These are phyloP conservation scores for Cichladusa arquata DNA, from an alignment of 2,113 vertebrate genomes.

Conservation along the genomic window DNA sequence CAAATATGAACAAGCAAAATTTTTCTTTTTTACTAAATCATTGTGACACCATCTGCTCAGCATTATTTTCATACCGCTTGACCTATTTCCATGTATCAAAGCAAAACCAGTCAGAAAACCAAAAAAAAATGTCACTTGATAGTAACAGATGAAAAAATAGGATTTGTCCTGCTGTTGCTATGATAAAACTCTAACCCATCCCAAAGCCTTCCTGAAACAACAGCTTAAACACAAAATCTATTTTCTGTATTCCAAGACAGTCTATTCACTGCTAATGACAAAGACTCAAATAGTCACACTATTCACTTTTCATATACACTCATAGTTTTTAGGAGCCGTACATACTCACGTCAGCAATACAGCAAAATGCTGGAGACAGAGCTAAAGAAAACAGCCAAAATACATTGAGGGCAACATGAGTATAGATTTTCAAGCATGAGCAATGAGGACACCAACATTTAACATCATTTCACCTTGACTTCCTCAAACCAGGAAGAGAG, in stretches of 20 bases:
- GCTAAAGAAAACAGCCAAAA: not conserved
- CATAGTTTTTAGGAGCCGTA: not conserved
- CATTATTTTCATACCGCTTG: not conserved
- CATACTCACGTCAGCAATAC: not conserved
- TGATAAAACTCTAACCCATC: not conserved
- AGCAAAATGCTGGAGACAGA: not conserved
- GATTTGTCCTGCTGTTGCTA: not conserved
- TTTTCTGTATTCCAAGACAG: not conserved
- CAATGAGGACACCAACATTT: not conserved
- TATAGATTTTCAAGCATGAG: not conserved
- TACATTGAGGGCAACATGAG: not conserved
- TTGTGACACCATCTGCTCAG: not conserved
- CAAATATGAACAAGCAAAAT: not conserved
- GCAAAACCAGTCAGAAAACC: not conserved
- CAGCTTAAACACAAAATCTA: not conserved
- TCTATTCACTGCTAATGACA: not conserved
- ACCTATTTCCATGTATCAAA: not conserved
- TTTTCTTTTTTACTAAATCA: not conserved
- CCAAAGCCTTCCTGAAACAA: not conserved
- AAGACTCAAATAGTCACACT: not conserved
- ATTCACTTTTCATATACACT: not conserved
- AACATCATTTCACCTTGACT: not conserved
- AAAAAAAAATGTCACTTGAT: not conserved
- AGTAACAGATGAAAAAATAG: not conserved
- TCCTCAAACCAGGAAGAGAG: not conserved